These are phyloP conservation scores for Huso huso DNA, from an alignment of 2,797 vertebrate species.

Conservation along the genomic window DNA sequence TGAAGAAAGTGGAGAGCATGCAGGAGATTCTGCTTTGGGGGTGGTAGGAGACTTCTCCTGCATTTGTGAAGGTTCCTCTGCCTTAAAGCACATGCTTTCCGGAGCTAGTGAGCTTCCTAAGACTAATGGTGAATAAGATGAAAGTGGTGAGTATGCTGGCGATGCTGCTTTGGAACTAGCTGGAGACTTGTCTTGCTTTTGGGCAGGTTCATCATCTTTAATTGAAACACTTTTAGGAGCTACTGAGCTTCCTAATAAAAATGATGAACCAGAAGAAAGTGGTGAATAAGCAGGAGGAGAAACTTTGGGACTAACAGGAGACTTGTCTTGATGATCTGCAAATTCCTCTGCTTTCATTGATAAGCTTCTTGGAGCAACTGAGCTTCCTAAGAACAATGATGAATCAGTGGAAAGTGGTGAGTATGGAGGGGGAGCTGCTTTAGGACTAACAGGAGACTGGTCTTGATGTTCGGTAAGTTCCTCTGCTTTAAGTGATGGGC, in stretches of 20 bases:
- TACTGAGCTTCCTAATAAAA: conserved; percentile 15
- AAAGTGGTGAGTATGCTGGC: conserved; percentile 41
- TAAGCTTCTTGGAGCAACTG: no score
- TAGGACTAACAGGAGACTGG: conserved; percentile 63
- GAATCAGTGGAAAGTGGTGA: conserved; percentile 12
- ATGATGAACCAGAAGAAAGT: conserved; percentile 50
- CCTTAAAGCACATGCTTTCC: background rate
- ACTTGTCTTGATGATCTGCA: no score
- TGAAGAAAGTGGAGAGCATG: no score
- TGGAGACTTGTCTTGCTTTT: conserved; percentile 21
- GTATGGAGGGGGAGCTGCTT: conserved; percentile 56
- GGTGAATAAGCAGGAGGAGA: conserved; percentile 27
- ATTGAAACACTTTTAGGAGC: background rate
- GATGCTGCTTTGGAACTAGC: conserved; percentile 43
- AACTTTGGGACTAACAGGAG: no score
- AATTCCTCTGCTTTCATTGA: no score
- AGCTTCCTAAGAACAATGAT: no score
- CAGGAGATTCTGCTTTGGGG: no score
- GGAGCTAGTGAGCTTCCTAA: background rate
- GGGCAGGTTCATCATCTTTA: background rate
- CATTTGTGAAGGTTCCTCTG: background rate
- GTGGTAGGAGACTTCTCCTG: no score
- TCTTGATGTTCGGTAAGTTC: conserved; percentile 61
- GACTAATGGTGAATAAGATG: conserved; percentile 26
- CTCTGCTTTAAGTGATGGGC: conserved; percentile 50